These are phyloP conservation scores for Sialis fuliginosa DNA, from an alignment of 2,888 invertebrate species.

Conservation along the genomic window DNA sequence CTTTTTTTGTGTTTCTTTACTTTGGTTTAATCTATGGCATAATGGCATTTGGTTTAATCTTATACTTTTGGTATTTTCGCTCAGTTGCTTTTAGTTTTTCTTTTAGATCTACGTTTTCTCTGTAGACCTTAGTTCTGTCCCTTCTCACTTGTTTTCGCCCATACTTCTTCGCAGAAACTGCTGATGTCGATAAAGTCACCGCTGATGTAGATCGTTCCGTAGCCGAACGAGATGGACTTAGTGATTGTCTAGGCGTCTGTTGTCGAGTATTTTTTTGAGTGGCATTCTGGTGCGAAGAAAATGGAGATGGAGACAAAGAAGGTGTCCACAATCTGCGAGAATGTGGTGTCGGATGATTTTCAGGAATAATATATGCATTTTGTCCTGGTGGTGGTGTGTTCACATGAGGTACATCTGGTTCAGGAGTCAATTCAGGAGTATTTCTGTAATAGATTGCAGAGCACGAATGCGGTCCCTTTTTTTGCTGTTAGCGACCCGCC, in stretches of 20 bases:
- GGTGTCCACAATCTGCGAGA: constrained; percentile 7
- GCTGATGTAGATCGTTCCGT: constrained; percentile 6
- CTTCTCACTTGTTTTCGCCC: constrained; percentile 6
- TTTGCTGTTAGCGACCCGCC: constrained; percentile 7
- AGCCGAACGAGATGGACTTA: constrained; percentile 4
- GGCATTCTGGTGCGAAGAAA: constrained; percentile 7
- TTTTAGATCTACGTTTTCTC: constrained; percentile 7
- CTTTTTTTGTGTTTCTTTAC: too few relatives aligned
- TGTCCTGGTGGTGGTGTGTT: not conserved
- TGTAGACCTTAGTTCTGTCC: constrained; percentile 7
- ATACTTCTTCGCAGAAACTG: constrained; percentile 5
- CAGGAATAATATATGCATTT: constrained; percentile 2
- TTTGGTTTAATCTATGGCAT: too few relatives aligned
- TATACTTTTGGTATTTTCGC: too few relatives aligned
- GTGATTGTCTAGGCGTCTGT: constrained; percentile 1
- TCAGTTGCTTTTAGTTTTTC: too few relatives aligned
- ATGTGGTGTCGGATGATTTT: constrained; percentile 1
- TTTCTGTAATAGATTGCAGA: constrained; percentile 7
- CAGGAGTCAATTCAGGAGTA: constrained; percentile 5
- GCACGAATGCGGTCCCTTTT: constrained; percentile 5
- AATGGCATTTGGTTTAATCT: too few relatives aligned
- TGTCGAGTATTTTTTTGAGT: not conserved
- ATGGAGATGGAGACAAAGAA: too few relatives aligned
- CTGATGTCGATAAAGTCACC: constrained; percentile 4
- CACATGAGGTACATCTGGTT: constrained; percentile 5